These are phyloP conservation scores for Eubucco bourcierii DNA, from an alignment of 2,113 vertebrate species.

Conservation along the genomic window DNA sequence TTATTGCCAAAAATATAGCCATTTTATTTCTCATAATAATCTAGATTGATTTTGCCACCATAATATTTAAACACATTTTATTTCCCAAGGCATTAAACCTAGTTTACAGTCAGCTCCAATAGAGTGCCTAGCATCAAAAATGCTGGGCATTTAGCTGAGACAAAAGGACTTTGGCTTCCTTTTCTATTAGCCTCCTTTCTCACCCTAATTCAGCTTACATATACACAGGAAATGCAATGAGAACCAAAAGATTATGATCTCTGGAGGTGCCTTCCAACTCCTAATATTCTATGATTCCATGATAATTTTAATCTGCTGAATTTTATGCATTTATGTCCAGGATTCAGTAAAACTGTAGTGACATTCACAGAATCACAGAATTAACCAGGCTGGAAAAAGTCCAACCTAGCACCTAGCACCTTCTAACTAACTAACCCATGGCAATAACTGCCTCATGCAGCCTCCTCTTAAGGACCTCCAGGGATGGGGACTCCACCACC, in stretches of 20 bases:
- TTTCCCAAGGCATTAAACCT: conserved; percentile 54
- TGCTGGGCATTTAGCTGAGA: neutral
- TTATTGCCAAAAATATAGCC: conserved; percentile 26
- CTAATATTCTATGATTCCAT: too few species aligned
- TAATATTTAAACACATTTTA: conserved; percentile 61
- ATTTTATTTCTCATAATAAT: conserved; percentile 68
- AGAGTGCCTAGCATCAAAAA: neutral
- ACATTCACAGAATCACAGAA: neutral
- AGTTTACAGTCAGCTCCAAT: conserved; percentile 5
- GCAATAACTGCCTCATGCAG: too few species aligned
- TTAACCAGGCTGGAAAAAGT: too few species aligned
- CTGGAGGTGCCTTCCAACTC: too few species aligned
- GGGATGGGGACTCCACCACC: too few species aligned
- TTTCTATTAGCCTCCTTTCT: neutral
- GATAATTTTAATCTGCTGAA: neutral
- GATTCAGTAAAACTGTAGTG: neutral
- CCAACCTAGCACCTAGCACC: too few species aligned
- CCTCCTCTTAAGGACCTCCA: too few species aligned
- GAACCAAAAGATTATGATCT: neutral
- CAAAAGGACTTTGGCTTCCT: neutral
- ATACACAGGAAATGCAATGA: neutral
- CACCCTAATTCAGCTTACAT: neutral
- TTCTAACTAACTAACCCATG: too few species aligned
- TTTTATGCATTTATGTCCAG: neutral
- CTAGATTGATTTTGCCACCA: conserved; percentile 54